A percentile compares a stretch with the other conserved stretches of the same genome.
phyloP scores from a whole-genome alignment of 2,888 invertebrate species.

The Mechanitis mazaeus region DNA sequence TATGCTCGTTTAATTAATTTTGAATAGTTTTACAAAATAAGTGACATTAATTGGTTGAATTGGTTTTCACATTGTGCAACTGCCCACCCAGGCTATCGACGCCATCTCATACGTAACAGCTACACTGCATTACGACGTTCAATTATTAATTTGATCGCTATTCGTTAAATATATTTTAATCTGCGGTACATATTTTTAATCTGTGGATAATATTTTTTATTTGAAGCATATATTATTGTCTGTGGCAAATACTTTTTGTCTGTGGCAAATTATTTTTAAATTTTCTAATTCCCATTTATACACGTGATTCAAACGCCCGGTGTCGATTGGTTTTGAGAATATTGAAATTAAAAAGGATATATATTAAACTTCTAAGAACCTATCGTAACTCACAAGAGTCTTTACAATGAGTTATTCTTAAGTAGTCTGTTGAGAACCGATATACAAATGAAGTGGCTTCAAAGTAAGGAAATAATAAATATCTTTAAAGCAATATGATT shows the following conservation, averaged over 20 bases:
- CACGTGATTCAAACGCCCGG: too few species aligned
- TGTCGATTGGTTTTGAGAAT: too few species aligned
- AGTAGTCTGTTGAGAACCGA: constrained; percentile 18
- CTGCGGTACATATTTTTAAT: too few species aligned
- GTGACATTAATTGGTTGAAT: constrained; percentile 19
- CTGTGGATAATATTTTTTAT: too few species aligned
- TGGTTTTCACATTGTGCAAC: constrained; percentile 2
- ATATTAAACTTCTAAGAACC: neutral
- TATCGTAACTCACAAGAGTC: constrained; percentile 9
- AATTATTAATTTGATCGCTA: constrained; percentile 24
- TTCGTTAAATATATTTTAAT: constrained; percentile 20
- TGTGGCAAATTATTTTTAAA: too few species aligned
- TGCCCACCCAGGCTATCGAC: constrained; percentile 28
- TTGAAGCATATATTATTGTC: too few species aligned
- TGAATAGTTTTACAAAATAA: constrained; percentile 25
- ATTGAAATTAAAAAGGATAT: neutral
- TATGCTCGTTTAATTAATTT: constrained; percentile 19
- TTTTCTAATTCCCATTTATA: too few species aligned
- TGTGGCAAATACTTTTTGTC: too few species aligned
- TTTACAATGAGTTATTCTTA: constrained; percentile 18
- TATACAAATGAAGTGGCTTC: constrained; percentile 21
- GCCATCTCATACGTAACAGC: constrained; percentile 19
- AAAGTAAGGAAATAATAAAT: constrained; percentile 11
- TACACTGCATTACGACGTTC: constrained; percentile 13
- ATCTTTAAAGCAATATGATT: neutral